These are phyloP conservation scores for Pseudopodoces humilis DNA, from an alignment of 2,113 vertebrate genomes.

Conservation along the genomic window DNA sequence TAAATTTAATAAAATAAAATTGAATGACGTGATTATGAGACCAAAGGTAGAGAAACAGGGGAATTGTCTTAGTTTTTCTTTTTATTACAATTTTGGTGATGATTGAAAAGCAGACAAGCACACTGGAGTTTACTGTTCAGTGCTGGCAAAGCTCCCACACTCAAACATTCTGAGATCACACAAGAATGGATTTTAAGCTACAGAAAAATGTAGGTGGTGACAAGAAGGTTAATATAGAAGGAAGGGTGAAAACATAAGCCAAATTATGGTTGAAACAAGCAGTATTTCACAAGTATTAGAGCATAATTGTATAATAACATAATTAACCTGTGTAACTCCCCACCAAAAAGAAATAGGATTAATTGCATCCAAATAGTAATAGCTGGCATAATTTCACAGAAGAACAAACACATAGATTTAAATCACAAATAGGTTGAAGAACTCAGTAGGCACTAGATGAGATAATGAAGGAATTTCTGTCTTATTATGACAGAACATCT, in stretches of 20 bases:
- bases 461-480: background rate
- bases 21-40: background rate
- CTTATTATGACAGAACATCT: background rate
- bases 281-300: background rate
- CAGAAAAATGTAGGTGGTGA: background rate
- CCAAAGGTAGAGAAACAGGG: background rate
- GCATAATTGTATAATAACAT: background rate
- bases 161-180: background rate
- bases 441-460: background rate
- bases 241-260: background rate
- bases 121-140: background rate
- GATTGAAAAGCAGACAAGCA: rapidly evolving
- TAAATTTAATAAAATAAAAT: background rate
- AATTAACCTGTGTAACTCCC: background rate
- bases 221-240: background rate
- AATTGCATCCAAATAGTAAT: background rate
- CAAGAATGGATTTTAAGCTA: background rate
- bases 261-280: background rate
- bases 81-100: background rate
- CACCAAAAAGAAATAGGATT: background rate
- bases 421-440: background rate
- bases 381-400: slow-evolving; percentile 15
- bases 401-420: background rate
- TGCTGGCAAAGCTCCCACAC: background rate
- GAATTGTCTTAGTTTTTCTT: background rate